Conservation (phyloP, 1,140 invertebrate species). For the Drosophila willistoni region DNA sequence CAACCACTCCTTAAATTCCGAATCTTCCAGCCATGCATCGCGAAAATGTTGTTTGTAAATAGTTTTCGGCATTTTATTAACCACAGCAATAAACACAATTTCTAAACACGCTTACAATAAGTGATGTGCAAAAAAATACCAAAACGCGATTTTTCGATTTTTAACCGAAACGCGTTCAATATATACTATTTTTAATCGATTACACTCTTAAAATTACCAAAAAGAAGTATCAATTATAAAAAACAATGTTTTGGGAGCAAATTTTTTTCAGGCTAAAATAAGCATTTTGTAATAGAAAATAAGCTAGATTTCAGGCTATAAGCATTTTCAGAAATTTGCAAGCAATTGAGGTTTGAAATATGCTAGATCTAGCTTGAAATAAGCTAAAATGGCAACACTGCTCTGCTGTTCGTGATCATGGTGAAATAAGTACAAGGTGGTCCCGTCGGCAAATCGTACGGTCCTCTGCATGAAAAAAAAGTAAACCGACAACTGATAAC, state of each 20-base stretch:
- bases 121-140: too few species aligned
- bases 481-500: too few species aligned
- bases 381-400: too few species aligned
- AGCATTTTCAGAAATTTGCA: background rate
- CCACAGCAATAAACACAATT: too few species aligned
- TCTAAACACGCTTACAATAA: too few species aligned
- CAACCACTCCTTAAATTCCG: too few species aligned
- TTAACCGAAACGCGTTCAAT: background rate
- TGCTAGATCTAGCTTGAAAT: background rate
- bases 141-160: too few species aligned
- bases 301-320: conserved; percentile 1
- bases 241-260: background rate
- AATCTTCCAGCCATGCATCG: too few species aligned
- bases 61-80: too few species aligned
- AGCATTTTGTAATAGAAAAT: background rate
- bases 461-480: too few species aligned
- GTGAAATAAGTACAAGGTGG: rapidly evolving
- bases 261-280: background rate
- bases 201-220: background rate
- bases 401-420: too few species aligned
- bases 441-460: rapidly evolving
- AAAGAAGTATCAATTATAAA: background rate
- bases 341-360: background rate
- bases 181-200: background rate
- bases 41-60: too few species aligned